Percentiles rank a stretch among this genome's conserved stretches.
These are phyloP conservation scores for Colostygia pectinataria DNA, from an alignment of 2,888 invertebrate species.

Conservation along the genomic window DNA sequence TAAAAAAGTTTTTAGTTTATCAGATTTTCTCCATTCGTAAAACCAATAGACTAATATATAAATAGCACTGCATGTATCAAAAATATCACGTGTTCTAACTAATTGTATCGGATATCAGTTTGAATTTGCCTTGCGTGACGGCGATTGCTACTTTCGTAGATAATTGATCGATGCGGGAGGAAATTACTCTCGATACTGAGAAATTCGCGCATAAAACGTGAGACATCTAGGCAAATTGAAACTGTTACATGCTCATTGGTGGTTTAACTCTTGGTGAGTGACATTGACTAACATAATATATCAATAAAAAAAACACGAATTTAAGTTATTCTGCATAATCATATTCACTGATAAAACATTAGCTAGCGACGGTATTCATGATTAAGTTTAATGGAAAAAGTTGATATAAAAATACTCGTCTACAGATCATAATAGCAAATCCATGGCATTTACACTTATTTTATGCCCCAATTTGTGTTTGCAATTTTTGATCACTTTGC, in stretches of 20 bases:
- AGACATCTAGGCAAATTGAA: constrained; percentile 26
- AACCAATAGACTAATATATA: constrained; percentile 6
- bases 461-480: too few relatives aligned
- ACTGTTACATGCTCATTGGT: constrained; percentile 23
- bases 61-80: constrained; percentile 20
- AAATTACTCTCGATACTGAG: constrained; percentile 31
- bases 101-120: constrained; percentile 28
- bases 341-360: not conserved
- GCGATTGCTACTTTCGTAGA: constrained; percentile 25
- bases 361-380: too few relatives aligned
- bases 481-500: too few relatives aligned
- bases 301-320: not conserved
- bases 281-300: constrained; percentile 15
- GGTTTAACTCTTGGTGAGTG: constrained; percentile 27
- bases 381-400: too few relatives aligned
- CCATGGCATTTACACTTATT: too few relatives aligned
- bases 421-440: too few relatives aligned
- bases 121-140: constrained; percentile 34
- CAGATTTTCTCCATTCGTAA: too few relatives aligned
- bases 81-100: constrained; percentile 29
- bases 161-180: constrained; percentile 34
- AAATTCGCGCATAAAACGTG: constrained; percentile 27
- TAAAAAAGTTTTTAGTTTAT: too few relatives aligned
- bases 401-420: too few relatives aligned
- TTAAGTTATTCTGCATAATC: constrained; percentile 3